Evolutionary conservation across 2,888 invertebrate genomes (phyloP).

Genomic region (Nymphalis polychloros): DNA sequence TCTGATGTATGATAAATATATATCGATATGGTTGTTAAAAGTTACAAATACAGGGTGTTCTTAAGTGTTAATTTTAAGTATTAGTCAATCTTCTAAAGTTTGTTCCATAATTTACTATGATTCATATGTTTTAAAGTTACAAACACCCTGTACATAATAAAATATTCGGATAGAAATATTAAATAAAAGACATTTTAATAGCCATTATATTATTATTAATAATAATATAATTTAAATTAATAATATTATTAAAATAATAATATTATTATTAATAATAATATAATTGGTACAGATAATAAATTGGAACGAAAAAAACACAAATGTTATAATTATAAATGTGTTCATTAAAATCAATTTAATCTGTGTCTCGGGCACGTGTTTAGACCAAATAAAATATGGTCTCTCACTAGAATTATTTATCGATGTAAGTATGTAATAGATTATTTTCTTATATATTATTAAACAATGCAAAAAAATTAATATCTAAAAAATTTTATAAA

Average conservation of each 20-base stretch:
- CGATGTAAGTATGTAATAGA: conserved; percentile 9
- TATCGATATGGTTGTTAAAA: conserved; percentile 21
- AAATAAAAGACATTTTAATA: conserved; percentile 7
- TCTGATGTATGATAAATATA: conserved; percentile 10
- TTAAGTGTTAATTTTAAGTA: conserved; percentile 1
- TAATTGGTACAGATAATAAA: conserved; percentile 24
- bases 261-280: conserved; percentile 13
- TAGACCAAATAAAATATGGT: conserved; percentile 35
- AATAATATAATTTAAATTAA: conserved; percentile 12
- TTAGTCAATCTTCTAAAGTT: conserved; percentile 1
- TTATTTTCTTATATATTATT: conserved; percentile 6
- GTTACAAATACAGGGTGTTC: not conserved
- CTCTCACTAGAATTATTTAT: conserved; percentile 23
- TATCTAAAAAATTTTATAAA: conserved; percentile 5
- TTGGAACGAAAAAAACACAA: conserved; percentile 23
- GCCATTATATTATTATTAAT: conserved; percentile 21
- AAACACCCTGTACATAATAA: conserved; percentile 9
- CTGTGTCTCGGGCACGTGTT: conserved; percentile 31
- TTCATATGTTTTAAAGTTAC: not conserved
- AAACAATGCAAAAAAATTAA: conserved; percentile 8
- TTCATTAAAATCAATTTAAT: conserved; percentile 30
- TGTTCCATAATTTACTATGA: not conserved
- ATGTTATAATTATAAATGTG: conserved; percentile 28
- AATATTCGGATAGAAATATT: not conserved
- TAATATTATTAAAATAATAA: too few relatives aligned